These are phyloP conservation scores for Hemicentrotus pulcherrimus DNA, from an alignment of 35 echinoderm and acorn worm genomes.

Conservation along the genomic window DNA sequence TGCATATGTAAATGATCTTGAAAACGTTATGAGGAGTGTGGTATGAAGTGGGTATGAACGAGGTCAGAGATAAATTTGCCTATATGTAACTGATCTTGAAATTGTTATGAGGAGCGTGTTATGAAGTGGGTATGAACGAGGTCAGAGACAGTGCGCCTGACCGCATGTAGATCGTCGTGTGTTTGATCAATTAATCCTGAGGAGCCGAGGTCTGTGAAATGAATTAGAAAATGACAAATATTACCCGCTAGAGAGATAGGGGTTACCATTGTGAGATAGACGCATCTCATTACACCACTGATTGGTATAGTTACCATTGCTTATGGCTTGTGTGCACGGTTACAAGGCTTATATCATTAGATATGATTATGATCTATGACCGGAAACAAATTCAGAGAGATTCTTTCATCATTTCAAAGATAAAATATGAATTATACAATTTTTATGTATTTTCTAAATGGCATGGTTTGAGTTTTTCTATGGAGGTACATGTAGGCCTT, in stretches of 20 bases:
- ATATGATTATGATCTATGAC: neutral
- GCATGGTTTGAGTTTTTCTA: no score
- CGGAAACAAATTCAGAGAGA: neutral
- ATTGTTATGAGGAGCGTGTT: neutral
- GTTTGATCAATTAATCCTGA: conserved; percentile 10
- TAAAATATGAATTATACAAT: no score
- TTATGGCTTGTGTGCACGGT: neutral
- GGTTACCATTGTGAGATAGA: neutral
- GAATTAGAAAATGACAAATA: conserved; percentile 20
- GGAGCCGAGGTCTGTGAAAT: neutral
- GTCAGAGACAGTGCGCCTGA: neutral
- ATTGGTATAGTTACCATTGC: neutral
- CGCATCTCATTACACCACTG: neutral
- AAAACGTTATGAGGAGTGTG: neutral
- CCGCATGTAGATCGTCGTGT: neutral
- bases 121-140: neutral
- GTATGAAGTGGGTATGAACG: neutral
- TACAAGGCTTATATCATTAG: neutral
- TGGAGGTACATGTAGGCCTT: no score
- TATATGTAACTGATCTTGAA: neutral
- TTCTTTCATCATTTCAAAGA: neutral
- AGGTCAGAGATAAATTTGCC: neutral
- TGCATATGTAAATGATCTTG: neutral
- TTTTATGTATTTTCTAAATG: no score
- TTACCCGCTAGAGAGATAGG: neutral